Base-by-base conservation (phyloP, 2,888 invertebrate species). In the Limnephilus lunatus region DNA sequence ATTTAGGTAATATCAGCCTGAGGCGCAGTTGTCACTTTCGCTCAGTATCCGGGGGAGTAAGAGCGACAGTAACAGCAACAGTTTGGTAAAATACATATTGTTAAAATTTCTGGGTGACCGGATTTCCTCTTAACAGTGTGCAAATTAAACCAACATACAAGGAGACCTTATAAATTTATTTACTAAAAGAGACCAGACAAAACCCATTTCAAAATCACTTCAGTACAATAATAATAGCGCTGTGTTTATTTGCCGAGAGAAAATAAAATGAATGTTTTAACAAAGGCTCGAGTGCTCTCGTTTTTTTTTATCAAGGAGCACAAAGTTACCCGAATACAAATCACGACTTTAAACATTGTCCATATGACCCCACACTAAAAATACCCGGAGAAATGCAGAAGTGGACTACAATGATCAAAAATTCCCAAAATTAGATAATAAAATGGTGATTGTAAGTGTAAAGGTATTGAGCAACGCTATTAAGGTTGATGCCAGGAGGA, bases 321-420 rank as follows among this genome's bases (percentile, higher is more conserved):
- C 83, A 83, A 83, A 83, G 83, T 83, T 83, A 35, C 83, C 83
- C 83, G 30, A 83, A 83, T 83, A 83, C 83, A 83, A 83, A 83
- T 83, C 83, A 83, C 83, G 83, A 83, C 83, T 83, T 83, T 83
- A 32, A 83, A 83, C 83, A 83, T 83, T 83, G 83, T 83, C 83
- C 83, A 83, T 83, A 32, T 35, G 83, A 83, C 83, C 83, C 83
- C 31, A 25, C 25, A 83, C 83, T 83, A 83, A 83, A 83, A 83
- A 83, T 83, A 83, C 32, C 9, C 32, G 35, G 83, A 83, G 83
- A 32, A 83, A 83, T 83, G 83, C 83, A 35, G 35, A 83, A 35
- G 53, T 68, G 35, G 32, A 32, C 83, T 31, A 19, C 3, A 14
- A 14, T 12, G 35, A 19, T 9, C 19, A 83, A 83, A 83, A 83